A percentile compares a stretch with the other conserved stretches of the same genome.
These are phyloP conservation scores for Oophaga pumilio DNA, from an alignment of 2,113 vertebrate species.

Conservation along the genomic window DNA sequence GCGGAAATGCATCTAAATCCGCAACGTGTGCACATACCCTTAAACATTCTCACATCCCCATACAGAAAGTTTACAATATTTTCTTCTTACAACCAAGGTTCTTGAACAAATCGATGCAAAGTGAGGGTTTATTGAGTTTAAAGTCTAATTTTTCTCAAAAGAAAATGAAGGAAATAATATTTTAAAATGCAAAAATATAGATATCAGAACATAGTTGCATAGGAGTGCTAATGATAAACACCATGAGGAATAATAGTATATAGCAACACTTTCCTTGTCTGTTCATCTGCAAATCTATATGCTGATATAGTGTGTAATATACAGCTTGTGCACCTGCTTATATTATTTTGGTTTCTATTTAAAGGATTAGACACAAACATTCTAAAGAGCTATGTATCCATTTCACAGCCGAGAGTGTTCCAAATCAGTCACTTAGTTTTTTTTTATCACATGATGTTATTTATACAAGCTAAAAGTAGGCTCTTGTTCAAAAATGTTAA, in stretches of 20 bases:
- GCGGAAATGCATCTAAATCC: too few species aligned
- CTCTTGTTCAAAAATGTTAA: conserved; percentile 57
- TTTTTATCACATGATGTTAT: conserved; percentile 48
- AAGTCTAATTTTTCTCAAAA: background rate
- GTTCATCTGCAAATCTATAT: conserved; percentile 23
- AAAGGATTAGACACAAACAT: background rate
- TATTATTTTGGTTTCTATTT: conserved; percentile 40
- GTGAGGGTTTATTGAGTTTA: background rate
- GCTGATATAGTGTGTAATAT: conserved; percentile 1
- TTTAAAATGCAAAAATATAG: background rate
- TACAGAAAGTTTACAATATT: too few species aligned
- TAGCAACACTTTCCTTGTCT: background rate
- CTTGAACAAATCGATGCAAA: background rate
- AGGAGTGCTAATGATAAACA: background rate
- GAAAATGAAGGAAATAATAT: background rate
- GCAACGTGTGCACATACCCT: too few species aligned
- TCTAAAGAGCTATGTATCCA: conserved; percentile 19
- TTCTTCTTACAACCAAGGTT: too few species aligned
- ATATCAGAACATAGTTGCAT: background rate
- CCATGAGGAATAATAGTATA: background rate
- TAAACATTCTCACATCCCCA: too few species aligned
- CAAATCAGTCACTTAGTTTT: conserved; percentile 26
- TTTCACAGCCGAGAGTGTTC: conserved; percentile 29
- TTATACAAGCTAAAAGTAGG: conserved; percentile 55
- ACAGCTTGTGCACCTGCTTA: conserved; percentile 14